Conservation (phyloP, 2,888 invertebrate species). For the Nomada flava region DNA sequence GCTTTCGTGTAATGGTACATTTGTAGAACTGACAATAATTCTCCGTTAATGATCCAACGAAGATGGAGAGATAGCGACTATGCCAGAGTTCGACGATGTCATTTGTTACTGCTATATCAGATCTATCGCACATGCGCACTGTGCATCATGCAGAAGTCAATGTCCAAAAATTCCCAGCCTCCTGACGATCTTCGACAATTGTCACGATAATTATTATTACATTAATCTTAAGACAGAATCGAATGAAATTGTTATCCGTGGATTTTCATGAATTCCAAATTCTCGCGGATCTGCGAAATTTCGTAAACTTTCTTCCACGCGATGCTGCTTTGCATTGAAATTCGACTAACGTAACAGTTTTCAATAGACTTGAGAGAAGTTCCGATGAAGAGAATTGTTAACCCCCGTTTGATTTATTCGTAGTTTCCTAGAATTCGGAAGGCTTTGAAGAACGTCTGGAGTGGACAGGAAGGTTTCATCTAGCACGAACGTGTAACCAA, state of each 20-base stretch:
- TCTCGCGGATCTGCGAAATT: too few relatives aligned
- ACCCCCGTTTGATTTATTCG: too few relatives aligned
- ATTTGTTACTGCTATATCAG: constrained; percentile 79
- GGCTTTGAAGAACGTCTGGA: too few relatives aligned
- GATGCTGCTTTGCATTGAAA: too few relatives aligned
- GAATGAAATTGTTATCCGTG: too few relatives aligned
- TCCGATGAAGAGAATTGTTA: too few relatives aligned
- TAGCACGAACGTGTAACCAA: too few relatives aligned
- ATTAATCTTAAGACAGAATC: background rate
- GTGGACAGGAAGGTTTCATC: too few relatives aligned
- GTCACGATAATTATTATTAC: background rate
- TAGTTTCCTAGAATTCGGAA: too few relatives aligned
- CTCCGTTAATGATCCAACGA: constrained; percentile 50
- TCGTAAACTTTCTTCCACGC: too few relatives aligned
- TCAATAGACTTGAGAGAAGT: too few relatives aligned
- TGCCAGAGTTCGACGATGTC: constrained; percentile 79
- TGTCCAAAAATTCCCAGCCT: constrained; percentile 53
- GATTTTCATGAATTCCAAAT: background rate
- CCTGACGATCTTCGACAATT: constrained; percentile 22
- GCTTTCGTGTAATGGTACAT: fast-evolving
- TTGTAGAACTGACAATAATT: constrained; percentile 67
- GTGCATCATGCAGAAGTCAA: constrained; percentile 56
- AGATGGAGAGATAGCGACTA: constrained; percentile 78
- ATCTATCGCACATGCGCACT: constrained; percentile 75
- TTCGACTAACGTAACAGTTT: too few relatives aligned